phyloP scores from a whole-genome alignment of 2,797 vertebrate species.

The Etheostoma nigrum region DNA sequence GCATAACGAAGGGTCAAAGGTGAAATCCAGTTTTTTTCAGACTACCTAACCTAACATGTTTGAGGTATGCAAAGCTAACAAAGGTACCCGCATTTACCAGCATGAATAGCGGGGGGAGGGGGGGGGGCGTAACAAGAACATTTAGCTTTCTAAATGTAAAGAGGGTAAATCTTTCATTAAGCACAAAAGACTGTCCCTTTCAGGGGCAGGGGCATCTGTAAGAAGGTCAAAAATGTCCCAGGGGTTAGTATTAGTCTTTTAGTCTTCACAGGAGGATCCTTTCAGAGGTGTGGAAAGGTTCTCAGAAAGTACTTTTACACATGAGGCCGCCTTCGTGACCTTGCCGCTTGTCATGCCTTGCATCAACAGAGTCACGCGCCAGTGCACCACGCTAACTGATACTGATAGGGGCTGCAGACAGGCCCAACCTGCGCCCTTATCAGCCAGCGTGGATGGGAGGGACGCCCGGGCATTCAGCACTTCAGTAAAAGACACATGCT shows the following conservation, averaged over 20 bases:
- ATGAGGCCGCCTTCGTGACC: constrained; percentile 35
- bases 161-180: constrained; percentile 41
- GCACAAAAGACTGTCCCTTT: constrained; percentile 20
- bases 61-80: constrained; percentile 30
- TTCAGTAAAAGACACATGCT: not conserved
- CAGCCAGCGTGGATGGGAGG: not conserved
- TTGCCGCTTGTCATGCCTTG: constrained; percentile 41
- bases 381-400: constrained; percentile 32
- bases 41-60: not conserved
- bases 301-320: constrained; percentile 31
- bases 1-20: constrained; percentile 6
- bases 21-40: constrained; percentile 25
- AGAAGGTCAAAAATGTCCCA: constrained; percentile 31
- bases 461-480: not conserved
- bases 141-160: not conserved
- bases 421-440: constrained; percentile 51
- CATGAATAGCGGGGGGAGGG: not conserved
- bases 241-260: constrained; percentile 32
- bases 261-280: constrained; percentile 37
- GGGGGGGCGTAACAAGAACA: not conserved
- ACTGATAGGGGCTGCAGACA: constrained; percentile 52
- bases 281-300: constrained; percentile 20
- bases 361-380: constrained; percentile 56
- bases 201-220: not conserved
- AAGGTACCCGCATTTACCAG: constrained; percentile 29